Base-by-base conservation (phyloP, 2,797 vertebrate genomes). In the Falco biarmicus region DNA sequence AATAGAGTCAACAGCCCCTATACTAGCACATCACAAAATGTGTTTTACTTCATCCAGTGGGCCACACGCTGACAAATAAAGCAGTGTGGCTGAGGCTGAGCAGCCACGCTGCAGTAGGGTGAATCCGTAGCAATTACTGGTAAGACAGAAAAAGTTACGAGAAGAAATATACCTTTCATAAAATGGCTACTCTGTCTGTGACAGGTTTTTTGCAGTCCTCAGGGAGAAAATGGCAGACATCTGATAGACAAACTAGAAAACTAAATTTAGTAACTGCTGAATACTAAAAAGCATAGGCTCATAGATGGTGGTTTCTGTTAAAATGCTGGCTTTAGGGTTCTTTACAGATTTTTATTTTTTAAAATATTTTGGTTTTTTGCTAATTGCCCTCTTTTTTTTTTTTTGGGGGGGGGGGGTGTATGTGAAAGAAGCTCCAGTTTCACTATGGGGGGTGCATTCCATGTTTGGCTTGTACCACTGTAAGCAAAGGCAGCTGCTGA, bases 31-130 rank as follows among this genome's bases (percentile, higher is more conserved):
- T 77, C 63, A 76, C 51, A 87, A 59, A 84, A 73, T 10, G 31
- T 71, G 39, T 65, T 76, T 70, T 76, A 28, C 47, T 87, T 84
- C 22, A 51, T 63, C 24, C 43, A 26, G 39, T 5, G 8, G 54
- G 31, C 47, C 32, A 37, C 45, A 17, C 34, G 37, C 43, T 66
- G 37, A 47, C 83, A 79, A 11, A 1, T 4, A 17, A 71, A 17
- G 24, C 9, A 3, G 28, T 16, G 4, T 28, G 32, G 74, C 39
- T 0, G 0, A 59, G 59, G n/a, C 39, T 32, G 39, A 68, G 51
- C 64, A 90, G 24, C 45, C 20, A 1, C 41, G 64, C 41, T 61
- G 37, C 41, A 39, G 32, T 8, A 47, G 28, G 26, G 29, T 15
- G 25, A 68, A 20, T 82, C 77, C 47, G 24, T 28, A 4, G 15